These are phyloP conservation scores for Drosophila antonietae DNA, from an alignment of 2,888 invertebrate species.

Conservation along the genomic window DNA sequence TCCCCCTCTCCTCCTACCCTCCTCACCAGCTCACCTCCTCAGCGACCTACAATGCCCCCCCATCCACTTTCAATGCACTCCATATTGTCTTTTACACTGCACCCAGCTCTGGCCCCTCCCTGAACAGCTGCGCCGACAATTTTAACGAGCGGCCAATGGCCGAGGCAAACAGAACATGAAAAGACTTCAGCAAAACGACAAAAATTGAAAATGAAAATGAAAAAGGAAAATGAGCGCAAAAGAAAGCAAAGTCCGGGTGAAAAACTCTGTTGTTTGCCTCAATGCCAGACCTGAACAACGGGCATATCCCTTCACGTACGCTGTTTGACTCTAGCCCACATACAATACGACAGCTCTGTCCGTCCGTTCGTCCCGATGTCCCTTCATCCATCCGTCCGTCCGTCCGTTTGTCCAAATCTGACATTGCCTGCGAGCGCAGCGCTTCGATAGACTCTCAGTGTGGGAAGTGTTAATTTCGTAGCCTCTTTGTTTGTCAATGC, in stretches of 20 bases:
- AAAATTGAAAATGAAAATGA: constrained; percentile 61
- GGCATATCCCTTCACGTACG: constrained; percentile 3
- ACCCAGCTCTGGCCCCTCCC: not conserved
- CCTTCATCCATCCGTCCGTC: not conserved
- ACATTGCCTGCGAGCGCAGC: constrained; percentile 55
- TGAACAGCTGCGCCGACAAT: constrained; percentile 35
- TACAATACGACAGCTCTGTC: constrained; percentile 16
- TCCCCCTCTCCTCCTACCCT: not conserved
- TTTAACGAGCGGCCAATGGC: constrained; percentile 61
- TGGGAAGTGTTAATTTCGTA: constrained; percentile 76
- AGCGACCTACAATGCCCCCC: not conserved
- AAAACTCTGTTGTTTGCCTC: constrained; percentile 69
- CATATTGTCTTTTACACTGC: constrained; percentile 21
- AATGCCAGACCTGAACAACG: constrained; percentile 15
- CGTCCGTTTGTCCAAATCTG: constrained; percentile 24
- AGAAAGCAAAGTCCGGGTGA: constrained; percentile 37
- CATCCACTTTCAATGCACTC: constrained; percentile 8
- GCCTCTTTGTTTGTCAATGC: constrained; percentile 69
- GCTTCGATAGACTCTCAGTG: constrained; percentile 67
- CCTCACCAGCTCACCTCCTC: no score
- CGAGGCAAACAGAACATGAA: constrained; percentile 24
- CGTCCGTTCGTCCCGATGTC: not conserved
- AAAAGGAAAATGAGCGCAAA: constrained; percentile 49
- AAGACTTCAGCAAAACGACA: constrained; percentile 53
- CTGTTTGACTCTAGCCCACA: constrained; percentile 42